phyloP scores from a whole-genome alignment of 2,797 vertebrate genomes.

The Sylvia borin region DNA sequence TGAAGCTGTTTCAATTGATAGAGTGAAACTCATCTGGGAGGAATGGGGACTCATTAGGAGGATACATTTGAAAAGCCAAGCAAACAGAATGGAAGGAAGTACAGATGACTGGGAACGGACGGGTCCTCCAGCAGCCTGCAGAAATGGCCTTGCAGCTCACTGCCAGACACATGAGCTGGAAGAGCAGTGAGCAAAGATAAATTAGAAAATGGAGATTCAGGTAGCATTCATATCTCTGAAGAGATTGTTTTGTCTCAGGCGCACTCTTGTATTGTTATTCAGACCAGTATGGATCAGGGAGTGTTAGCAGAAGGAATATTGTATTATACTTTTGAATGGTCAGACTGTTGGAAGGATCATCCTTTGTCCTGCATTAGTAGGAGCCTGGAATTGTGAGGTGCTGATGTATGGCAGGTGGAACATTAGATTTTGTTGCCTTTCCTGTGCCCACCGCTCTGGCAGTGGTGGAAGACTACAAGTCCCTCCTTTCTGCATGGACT shows the following conservation, averaged over 20 bases:
- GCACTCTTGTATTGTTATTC: neutral
- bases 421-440: neutral
- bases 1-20: neutral
- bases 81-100: neutral
- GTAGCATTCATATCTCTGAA: neutral
- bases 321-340: neutral
- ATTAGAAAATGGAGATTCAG: neutral
- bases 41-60: neutral
- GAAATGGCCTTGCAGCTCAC: neutral
- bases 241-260: neutral
- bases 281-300: neutral
- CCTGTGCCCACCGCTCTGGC: neutral
- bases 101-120: neutral
- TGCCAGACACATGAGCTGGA: neutral
- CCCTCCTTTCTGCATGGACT: neutral
- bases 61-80: neutral
- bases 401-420: neutral
- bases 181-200: neutral
- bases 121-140: neutral
- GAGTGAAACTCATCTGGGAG: neutral
- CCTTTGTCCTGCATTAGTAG: neutral
- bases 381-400: neutral
- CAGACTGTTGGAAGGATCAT: neutral
- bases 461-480: neutral
- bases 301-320: neutral